Percentiles rank a stretch among this genome's conserved stretches.
phyloP scores from a whole-genome alignment of 2,113 vertebrate genomes.

The Tamias sibiricus region DNA sequence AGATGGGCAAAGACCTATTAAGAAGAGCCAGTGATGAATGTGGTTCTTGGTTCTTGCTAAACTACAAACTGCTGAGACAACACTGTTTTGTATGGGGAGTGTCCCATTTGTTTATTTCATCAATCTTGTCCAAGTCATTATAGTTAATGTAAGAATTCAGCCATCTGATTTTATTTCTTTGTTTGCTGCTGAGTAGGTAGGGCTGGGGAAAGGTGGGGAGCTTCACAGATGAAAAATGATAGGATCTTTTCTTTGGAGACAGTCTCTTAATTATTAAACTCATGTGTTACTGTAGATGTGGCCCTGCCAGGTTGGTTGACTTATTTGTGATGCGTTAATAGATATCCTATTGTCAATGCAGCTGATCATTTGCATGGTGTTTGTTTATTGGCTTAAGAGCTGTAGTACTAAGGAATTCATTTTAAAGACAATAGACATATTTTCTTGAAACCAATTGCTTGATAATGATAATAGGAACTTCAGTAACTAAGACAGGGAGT shows the following conservation, averaged over 20 bases:
- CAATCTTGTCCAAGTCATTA: neutral
- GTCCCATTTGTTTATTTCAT: neutral
- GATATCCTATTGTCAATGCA: neutral
- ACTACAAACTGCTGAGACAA: neutral
- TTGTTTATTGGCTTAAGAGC: neutral
- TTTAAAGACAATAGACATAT: neutral
- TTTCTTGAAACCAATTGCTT: slow-evolving; percentile 30
- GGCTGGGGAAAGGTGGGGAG: fast-evolving
- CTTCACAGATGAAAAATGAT: neutral
- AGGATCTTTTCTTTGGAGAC: neutral
- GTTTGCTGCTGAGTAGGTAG: neutral
- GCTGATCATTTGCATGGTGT: neutral
- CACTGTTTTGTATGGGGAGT: neutral
- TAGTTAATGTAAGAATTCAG: neutral
- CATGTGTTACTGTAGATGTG: neutral
- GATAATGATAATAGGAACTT: neutral
- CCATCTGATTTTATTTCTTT: neutral
- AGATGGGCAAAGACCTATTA: neutral
- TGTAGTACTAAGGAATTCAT: neutral
- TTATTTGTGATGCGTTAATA: neutral
- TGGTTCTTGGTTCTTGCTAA: neutral
- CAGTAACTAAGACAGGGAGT: neutral
- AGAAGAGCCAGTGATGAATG: neutral
- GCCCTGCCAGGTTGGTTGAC: neutral
- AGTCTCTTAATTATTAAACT: neutral